Conservation (phyloP, 2,113 vertebrate genomes). For the Barnardius zonarius region DNA sequence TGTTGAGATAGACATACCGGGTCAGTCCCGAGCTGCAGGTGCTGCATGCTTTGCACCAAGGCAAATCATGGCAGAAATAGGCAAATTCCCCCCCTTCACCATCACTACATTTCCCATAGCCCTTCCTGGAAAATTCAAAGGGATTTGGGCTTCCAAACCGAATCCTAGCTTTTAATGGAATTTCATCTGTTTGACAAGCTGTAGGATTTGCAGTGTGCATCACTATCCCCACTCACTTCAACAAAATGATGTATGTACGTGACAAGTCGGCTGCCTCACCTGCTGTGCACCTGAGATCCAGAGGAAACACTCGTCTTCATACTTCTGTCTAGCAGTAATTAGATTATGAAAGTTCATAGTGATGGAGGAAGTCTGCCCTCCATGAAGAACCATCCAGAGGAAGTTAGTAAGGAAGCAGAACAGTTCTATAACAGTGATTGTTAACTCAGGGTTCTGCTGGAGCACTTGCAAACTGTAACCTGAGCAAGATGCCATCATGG, state of each 20-base stretch:
- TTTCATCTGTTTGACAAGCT: not conserved
- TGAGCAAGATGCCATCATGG: not conserved
- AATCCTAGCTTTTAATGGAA: not conserved
- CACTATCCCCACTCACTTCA: fast-evolving
- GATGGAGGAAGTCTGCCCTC: not conserved
- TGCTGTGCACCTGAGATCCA: not conserved
- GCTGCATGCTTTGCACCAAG: not conserved
- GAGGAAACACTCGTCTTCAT: not conserved
- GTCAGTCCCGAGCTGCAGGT: not conserved
- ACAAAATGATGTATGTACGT: fast-evolving
- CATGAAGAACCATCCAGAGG: not conserved
- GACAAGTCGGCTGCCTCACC: not conserved
- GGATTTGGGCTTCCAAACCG: not conserved
- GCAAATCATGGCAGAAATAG: not conserved
- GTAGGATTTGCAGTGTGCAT: not conserved
- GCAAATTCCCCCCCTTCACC: not conserved
- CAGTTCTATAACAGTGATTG: not conserved
- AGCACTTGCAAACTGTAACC: not conserved
- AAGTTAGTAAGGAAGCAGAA: not conserved
- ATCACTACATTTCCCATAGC: not conserved
- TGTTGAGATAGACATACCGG: not conserved
- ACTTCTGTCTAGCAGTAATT: not conserved
- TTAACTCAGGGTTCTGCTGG: not conserved
- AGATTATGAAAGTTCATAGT: not conserved
- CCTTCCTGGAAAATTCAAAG: not conserved